Percentiles rank a stretch among this genome's conserved stretches.
phyloP scores from a whole-genome alignment of 2,888 invertebrate genomes.

The Leptopilina syphax region DNA sequence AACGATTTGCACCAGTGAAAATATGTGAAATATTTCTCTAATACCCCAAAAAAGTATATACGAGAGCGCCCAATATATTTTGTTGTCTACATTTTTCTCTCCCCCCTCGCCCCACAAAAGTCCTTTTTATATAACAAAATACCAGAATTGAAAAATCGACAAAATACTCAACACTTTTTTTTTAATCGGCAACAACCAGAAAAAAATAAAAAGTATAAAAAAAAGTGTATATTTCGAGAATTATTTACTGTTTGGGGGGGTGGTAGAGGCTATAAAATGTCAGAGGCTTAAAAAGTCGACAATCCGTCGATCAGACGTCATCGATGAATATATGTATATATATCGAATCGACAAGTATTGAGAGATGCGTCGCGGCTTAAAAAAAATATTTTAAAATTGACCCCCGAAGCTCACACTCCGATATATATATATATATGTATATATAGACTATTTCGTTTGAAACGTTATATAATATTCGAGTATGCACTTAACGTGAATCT shows the following conservation, averaged over 20 bases:
- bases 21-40: slow-evolving; percentile 42
- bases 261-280: slow-evolving; percentile 27
- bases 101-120: no score
- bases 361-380: slow-evolving; percentile 68
- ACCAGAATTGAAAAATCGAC: slow-evolving; percentile 61
- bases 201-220: slow-evolving; percentile 27
- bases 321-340: slow-evolving; percentile 56
- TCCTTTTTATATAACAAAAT: slow-evolving; percentile 55
- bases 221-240: slow-evolving; percentile 9
- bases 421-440: no score
- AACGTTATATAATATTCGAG: slow-evolving; percentile 66
- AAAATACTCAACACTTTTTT: slow-evolving; percentile 46
- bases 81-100: slow-evolving; percentile 4
- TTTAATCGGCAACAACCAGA: background rate
- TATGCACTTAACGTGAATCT: slow-evolving; percentile 51
- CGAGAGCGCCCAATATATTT: slow-evolving; percentile 58
- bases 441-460: background rate
- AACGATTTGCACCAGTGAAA: slow-evolving; percentile 30
- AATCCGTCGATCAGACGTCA: slow-evolving; percentile 75
- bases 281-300: slow-evolving; percentile 75
- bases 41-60: background rate
- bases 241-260: slow-evolving; percentile 1
- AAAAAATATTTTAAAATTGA: slow-evolving; percentile 65
- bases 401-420: slow-evolving; percentile 42
- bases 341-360: slow-evolving; percentile 63